These are phyloP conservation scores for Heliconius ethilla DNA, from an alignment of 2,888 invertebrate genomes.

Conservation along the genomic window DNA sequence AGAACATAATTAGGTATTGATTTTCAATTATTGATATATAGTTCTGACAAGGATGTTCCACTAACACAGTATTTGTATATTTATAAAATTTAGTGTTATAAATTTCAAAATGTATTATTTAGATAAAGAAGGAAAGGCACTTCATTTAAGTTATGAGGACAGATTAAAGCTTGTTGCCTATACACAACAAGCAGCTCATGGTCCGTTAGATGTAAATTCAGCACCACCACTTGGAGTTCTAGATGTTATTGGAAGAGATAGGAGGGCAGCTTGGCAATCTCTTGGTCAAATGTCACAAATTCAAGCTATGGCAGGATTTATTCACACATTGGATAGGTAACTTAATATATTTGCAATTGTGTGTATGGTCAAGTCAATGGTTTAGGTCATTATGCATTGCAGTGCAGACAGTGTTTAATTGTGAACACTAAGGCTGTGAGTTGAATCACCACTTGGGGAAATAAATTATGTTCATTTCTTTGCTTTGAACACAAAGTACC, in stretches of 20 bases:
- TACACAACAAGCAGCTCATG: constrained; percentile 94
- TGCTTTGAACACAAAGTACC: no score
- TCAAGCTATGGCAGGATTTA: constrained; percentile 96
- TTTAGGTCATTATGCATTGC: neutral
- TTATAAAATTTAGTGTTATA: neutral
- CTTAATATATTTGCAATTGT: neutral
- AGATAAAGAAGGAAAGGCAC: constrained; percentile 99
- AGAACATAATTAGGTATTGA: neutral
- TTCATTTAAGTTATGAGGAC: constrained; percentile 96
- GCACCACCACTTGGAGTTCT: constrained; percentile 93
- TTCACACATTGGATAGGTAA: constrained; percentile 89
- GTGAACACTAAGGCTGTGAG: neutral
- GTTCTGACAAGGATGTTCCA: neutral
- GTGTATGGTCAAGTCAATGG: neutral
- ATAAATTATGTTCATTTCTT: no score
- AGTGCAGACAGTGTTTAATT: neutral
- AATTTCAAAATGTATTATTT: constrained; percentile 52
- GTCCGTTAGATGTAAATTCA: constrained; percentile 87
- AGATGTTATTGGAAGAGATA: constrained; percentile 96
- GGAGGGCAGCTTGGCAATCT: constrained; percentile 96
- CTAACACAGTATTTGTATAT: neutral
- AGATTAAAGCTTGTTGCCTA: constrained; percentile 95
- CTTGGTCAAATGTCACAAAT: constrained; percentile 92
- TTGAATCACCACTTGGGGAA: no score
- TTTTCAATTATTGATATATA: constrained; percentile 7